Conservation (phyloP, 2,888 invertebrate genomes). For the Tetranychus piercei region DNA sequence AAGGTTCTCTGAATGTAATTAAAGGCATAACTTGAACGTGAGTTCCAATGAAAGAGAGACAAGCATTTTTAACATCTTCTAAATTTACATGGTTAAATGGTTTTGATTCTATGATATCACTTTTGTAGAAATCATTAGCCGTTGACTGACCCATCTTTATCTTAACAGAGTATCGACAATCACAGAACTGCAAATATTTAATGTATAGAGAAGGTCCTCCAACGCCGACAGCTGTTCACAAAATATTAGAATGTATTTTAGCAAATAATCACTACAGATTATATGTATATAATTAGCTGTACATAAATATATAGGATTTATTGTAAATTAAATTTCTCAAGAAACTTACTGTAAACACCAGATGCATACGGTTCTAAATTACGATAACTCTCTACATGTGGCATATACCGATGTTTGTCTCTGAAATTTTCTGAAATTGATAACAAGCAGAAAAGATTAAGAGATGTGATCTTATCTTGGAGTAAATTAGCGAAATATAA, state of each 20-base stretch:
- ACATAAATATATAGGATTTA: background rate
- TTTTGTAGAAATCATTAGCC: background rate
- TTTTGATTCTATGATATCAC: background rate
- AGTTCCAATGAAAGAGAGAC: background rate
- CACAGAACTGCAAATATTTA: background rate
- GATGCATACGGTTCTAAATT: background rate
- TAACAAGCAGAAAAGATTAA: background rate
- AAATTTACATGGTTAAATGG: background rate
- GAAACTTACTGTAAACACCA: background rate
- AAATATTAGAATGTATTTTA: no score
- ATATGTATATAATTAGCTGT: no score
- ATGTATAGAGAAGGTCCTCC: background rate
- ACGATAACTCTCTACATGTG: background rate
- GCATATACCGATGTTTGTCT: background rate
- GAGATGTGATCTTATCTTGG: background rate
- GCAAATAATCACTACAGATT: no score
- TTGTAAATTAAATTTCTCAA: no score
- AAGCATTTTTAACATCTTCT: background rate
- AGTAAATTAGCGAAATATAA: background rate
- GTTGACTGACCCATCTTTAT: background rate
- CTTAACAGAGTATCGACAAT: background rate
- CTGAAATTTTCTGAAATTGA: background rate
- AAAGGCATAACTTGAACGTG: background rate
- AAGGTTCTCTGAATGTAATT: background rate
- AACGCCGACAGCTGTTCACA: background rate